Percentiles rank a stretch among this genome's conserved stretches.
Conservation (phyloP, 2,797 vertebrate genomes). For the Triplophysa yarkandensis region DNA sequence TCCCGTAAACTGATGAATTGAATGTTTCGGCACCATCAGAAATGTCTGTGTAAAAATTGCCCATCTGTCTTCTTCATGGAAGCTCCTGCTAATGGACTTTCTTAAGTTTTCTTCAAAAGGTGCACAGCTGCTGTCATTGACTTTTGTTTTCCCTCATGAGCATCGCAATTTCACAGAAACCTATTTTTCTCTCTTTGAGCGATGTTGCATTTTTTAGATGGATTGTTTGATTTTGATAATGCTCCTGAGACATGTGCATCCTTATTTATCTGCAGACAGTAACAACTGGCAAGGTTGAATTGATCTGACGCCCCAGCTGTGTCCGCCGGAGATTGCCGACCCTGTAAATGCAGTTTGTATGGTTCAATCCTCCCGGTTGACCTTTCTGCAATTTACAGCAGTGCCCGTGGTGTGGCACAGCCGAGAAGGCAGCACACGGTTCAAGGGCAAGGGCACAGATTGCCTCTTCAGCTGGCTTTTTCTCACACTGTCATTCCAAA, state of each 20-base stretch:
- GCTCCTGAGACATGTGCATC: background rate
- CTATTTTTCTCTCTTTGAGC: background rate
- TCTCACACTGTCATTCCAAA: background rate
- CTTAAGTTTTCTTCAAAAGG: background rate
- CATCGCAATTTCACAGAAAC: constrained; percentile 2
- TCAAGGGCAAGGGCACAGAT: constrained; percentile 3
- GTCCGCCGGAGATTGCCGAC: background rate
- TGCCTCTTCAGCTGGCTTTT: constrained; percentile 33
- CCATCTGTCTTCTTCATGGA: constrained; percentile 1
- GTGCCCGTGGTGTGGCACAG: constrained; percentile 23
- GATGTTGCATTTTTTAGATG: constrained; percentile 11
- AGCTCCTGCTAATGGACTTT: background rate
- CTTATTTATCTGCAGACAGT: constrained; percentile 1
- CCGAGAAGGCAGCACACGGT: constrained; percentile 26
- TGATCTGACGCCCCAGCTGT: constrained; percentile 31
- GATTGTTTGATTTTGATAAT: constrained; percentile 1
- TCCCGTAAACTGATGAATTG: background rate
- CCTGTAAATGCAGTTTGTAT: constrained; percentile 5
- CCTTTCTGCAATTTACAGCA: constrained; percentile 40
- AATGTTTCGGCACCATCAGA: background rate
- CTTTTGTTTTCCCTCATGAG: background rate
- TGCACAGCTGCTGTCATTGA: background rate
- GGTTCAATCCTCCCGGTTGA: constrained; percentile 28
- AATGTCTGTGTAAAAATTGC: constrained; percentile 1
- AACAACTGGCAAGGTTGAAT: constrained; percentile 6